Conservation (phyloP, 2,797 vertebrate genomes). For the Menidia menidia region DNA sequence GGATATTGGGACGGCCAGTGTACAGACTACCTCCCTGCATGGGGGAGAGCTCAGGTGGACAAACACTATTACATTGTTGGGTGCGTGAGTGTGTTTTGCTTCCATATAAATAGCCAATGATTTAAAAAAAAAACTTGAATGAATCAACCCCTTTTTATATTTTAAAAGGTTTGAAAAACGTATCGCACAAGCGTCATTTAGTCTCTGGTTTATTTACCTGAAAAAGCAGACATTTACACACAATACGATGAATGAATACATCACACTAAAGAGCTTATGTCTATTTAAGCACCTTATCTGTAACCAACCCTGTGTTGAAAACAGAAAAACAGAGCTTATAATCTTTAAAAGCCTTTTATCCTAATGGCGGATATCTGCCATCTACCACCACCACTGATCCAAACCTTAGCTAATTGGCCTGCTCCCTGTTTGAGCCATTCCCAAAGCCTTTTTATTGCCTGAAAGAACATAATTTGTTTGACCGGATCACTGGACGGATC, state of each 20-base stretch:
- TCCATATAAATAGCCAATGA: conserved; percentile 1
- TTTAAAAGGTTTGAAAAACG: not conserved
- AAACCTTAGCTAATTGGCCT: not conserved
- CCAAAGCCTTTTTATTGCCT: not conserved
- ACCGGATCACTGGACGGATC: not conserved
- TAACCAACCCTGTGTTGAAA: conserved; percentile 5
- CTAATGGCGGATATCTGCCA: not conserved
- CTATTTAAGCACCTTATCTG: conserved; percentile 3
- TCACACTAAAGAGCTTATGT: conserved; percentile 28
- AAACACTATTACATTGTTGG: conserved; percentile 80
- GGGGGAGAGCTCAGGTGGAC: conserved; percentile 86
- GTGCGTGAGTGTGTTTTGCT: conserved; percentile 20
- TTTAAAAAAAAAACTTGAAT: not conserved
- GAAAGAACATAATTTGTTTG: not conserved
- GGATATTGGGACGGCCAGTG: conserved; percentile 66
- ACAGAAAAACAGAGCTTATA: not conserved
- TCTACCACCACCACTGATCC: not conserved
- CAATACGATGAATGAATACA: conserved; percentile 55
- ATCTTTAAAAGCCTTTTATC: too few relatives aligned
- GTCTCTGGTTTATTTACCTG: conserved; percentile 66
- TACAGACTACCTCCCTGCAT: conserved; percentile 89
- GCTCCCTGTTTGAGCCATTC: not conserved
- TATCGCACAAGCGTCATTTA: conserved; percentile 43
- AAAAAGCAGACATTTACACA: conserved; percentile 56
- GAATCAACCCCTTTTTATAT: conserved; percentile 3